phyloP scores from a whole-genome alignment of 2,113 vertebrate genomes.

The rat (Rattus norvegicus) region DNA sequence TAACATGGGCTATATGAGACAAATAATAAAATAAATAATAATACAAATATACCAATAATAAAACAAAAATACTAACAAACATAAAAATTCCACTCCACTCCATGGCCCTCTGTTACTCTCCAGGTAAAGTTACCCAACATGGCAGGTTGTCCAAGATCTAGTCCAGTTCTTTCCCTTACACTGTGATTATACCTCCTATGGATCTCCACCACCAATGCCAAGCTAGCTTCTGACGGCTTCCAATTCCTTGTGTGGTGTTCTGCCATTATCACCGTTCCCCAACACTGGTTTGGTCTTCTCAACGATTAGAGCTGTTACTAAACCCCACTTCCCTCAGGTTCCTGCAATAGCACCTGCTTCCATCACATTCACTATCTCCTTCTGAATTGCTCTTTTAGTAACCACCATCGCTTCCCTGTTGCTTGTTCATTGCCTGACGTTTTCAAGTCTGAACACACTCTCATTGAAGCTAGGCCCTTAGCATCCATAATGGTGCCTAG shows the following conservation, averaged over 20 bases:
- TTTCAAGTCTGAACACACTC: rapidly evolving
- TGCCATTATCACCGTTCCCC: no score
- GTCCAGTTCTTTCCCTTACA: rapidly evolving
- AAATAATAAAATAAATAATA: neutral
- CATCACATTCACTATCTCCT: neutral
- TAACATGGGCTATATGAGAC: neutral
- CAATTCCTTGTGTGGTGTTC: neutral
- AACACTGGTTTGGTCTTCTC: neutral
- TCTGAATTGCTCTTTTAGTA: neutral
- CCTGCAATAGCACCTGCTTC: neutral
- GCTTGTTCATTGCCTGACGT: no score
- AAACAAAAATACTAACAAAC: neutral
- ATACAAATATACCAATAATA: neutral
- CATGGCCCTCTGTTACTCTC: neutral
- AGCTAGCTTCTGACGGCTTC: rapidly evolving
- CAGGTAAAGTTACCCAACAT: neutral
- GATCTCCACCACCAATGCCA: rapidly evolving
- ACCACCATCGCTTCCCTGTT: no score
- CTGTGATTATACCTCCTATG: neutral
- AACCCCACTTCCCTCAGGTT: neutral
- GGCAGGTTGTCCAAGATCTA: rapidly evolving
- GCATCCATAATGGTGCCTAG: neutral
- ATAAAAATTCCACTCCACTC: neutral
- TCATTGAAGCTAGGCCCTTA: neutral
- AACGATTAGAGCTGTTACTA: neutral